These are phyloP conservation scores for Crenuchus spilurus DNA, from an alignment of 2,797 vertebrate genomes.

Conservation along the genomic window DNA sequence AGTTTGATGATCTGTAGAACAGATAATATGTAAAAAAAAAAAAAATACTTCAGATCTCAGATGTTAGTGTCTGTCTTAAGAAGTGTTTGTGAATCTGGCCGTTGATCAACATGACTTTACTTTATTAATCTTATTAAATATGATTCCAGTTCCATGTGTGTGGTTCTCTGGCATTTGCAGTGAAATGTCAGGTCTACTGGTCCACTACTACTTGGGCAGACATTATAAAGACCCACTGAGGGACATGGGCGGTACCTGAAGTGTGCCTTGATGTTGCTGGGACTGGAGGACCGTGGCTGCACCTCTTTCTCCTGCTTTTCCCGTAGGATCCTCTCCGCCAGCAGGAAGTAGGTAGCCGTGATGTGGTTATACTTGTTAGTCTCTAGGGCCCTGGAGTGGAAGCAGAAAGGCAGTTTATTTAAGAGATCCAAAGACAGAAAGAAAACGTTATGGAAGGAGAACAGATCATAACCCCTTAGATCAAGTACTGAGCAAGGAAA, in stretches of 20 bases:
- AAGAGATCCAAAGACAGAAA: background rate
- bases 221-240: background rate
- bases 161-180: too few relatives aligned
- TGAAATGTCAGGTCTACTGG: too few relatives aligned
- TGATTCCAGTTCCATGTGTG: too few relatives aligned
- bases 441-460: background rate
- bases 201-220: background rate
- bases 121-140: too few relatives aligned
- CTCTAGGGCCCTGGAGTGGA: conserved; percentile 87
- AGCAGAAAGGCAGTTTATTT: conserved; percentile 29
- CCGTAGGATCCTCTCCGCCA: conserved; percentile 94
- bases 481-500: background rate
- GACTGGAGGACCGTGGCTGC: conserved; percentile 92
- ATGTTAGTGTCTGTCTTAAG: too few relatives aligned
- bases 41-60: background rate
- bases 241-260: conserved; percentile 83
- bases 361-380: conserved; percentile 99
- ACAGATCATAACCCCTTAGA: background rate
- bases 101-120: too few relatives aligned
- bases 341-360: conserved; percentile 96
- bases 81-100: too few relatives aligned
- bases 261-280: conserved; percentile 96
- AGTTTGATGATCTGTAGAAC: background rate
- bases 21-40: background rate
- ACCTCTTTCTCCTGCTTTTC: conserved; percentile 98